Base-by-base conservation (phyloP, 37 sponge, comb jelly and placozoan species). In the Halisarca cf. caerulea region DNA sequence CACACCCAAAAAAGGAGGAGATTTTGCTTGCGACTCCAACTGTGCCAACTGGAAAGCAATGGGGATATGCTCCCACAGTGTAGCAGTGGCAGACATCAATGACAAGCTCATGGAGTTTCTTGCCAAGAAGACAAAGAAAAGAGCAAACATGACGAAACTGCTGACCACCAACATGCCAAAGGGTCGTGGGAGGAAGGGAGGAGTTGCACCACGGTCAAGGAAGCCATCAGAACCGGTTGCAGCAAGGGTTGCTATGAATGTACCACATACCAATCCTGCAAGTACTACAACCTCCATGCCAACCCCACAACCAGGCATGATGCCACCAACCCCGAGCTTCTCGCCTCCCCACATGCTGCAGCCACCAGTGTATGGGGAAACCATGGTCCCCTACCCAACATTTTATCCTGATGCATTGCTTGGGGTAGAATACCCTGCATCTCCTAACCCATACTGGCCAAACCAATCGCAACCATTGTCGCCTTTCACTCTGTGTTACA, bases 31-130 rank as follows among this genome's bases (percentile, higher is more conserved):
- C 47, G 77, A 84, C 54, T 69, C 85, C 14, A 66, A 74, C 38
- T 72, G 85, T 35, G 40, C 85, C 7, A 84, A 84, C 77, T 84
- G 77, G 78, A 84, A 84, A 47, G 77, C 38, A 15, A 8, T 74
- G 58, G 85, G 68, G 68, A 66, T 66, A 24, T 66, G 68, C 68
- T 66, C 68, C 68, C 68, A 66, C 68, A 24, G 68, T 66, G 27
- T 66, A 25, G 68, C 21, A n/a, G 68, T 66, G 14, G 68, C 68
- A 66, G 68, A 66, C 68, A 66, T 66, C 68, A 66, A 66, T 25
- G 28, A 25, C 68, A 66, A 66, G 68, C 68, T 66, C 24, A 66
- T n/a, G 23, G 68, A 66, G 68, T 66, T 66, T 27, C 68, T 66
- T 18, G 14, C 68, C 14, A 66, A 66, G 21, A 66, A 66, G 68